Percentiles rank a stretch among this genome's conserved stretches.
These are phyloP conservation scores for Artibeus jamaicensis DNA, from an alignment of 2,797 vertebrate species.

Conservation along the genomic window DNA sequence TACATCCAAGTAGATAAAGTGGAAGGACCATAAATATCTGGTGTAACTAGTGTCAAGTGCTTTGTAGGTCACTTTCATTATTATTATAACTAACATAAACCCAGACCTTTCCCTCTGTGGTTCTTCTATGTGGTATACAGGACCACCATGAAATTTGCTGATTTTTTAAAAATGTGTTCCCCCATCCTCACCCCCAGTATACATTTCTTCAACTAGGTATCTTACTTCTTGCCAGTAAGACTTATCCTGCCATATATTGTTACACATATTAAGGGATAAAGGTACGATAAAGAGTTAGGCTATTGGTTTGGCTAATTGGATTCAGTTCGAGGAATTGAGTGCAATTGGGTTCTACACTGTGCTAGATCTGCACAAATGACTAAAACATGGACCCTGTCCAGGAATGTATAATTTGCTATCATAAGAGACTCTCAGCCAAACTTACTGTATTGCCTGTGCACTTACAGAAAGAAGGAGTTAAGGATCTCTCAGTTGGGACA, in stretches of 20 bases:
- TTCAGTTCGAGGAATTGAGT: conserved; percentile 20
- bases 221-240: neutral
- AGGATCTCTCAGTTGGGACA: conserved; percentile 33
- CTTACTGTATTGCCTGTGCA: neutral
- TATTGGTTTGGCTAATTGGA: conserved; percentile 18
- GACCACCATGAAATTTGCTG: neutral
- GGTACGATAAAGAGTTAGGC: neutral
- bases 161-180: neutral
- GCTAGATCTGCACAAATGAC: neutral
- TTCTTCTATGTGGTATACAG: neutral
- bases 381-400: conserved; percentile 7
- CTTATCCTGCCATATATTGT: neutral
- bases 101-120: neutral
- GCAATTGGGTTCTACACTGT: neutral
- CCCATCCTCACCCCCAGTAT: neutral
- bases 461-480: conserved; percentile 14
- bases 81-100: neutral
- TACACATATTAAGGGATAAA: neutral
- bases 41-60: neutral
- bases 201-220: neutral
- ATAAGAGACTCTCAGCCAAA: neutral
- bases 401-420: conserved; percentile 5
- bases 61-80: conserved; percentile 31
- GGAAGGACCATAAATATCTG: conserved; percentile 15
- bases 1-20: conserved; percentile 14